These are phyloP conservation scores for Lynx canadensis DNA, from an alignment of 2,113 vertebrate genomes.

Conservation along the genomic window DNA sequence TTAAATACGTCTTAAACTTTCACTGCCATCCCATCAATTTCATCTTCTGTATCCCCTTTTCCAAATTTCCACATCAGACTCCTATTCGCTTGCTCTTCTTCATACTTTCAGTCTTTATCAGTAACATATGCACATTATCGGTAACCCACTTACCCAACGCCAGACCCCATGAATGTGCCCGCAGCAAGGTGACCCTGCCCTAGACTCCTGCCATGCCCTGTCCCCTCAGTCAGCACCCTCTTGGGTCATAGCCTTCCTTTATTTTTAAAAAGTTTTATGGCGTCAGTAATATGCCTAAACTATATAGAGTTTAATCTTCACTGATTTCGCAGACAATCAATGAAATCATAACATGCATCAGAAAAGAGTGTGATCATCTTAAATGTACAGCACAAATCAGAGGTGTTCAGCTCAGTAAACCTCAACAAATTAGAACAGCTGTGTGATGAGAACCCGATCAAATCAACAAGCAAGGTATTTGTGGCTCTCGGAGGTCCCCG, in stretches of 20 bases:
- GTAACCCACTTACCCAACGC: no score
- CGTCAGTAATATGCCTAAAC: not conserved
- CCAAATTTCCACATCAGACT: not conserved
- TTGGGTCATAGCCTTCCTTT: no score
- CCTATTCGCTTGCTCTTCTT: not conserved
- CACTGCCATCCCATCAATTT: no score
- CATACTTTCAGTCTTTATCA: no score
- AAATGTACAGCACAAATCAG: not conserved
- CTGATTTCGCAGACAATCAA: not conserved
- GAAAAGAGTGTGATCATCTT: not conserved
- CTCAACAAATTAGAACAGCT: not conserved
- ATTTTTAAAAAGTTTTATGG: not conserved
- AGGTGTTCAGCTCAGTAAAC: not conserved
- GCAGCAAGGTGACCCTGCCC: not conserved
- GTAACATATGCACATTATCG: not conserved
- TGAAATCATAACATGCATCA: not conserved
- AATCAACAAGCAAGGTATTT: no score
- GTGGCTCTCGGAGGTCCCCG: fast-evolving
- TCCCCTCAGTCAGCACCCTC: not conserved
- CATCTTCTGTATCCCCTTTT: not conserved
- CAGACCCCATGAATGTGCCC: not conserved
- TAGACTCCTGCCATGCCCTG: not conserved
- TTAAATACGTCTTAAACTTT: not conserved
- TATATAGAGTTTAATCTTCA: not conserved
- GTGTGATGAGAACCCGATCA: not conserved